Base-by-base conservation (phyloP, 2,797 vertebrate species). In the Glyptemys insculpta region DNA sequence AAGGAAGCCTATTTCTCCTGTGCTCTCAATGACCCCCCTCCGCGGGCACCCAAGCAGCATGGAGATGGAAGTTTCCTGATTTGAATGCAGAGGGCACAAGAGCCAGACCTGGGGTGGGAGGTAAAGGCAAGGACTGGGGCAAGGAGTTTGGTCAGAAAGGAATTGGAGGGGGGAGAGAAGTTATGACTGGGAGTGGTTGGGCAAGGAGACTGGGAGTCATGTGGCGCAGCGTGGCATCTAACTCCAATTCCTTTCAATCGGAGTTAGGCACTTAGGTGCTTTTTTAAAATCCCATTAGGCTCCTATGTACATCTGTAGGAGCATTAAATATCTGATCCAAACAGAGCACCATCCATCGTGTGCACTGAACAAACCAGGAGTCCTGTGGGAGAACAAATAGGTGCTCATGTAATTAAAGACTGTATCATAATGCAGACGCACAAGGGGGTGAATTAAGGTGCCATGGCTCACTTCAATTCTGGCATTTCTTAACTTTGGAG, bases 181-280 rank as follows among this genome's bases (percentile, higher is more conserved):
- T 37, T 72, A 72, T 41, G n/a, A 10, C 41, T 74, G 72, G 41
- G 14, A 76, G 10, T 74, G 10, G 14, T 16, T 12, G 21, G 74
- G 25, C 62, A 65, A 65, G 25, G 25, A 23, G 19, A 74, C 37
- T 44, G 72, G 34, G 34, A n/a, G 34, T 27, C 56, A 76, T 14
- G 10, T 74, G 6, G 34, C n/a, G 62, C 3, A 14, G 12, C 6
- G 19, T 23, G 53, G 53, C 7, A 23, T 23, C 53, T 62, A 19
- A 65, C 34, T n/a, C 31, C 62, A n/a, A 3, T 65, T 18, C 31
- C 15, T 65, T n/a, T 65, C 59, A 18, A 8, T 16, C 12, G 15
- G 31, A 34, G 12, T 0, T 1, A 5, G 47, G 21, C 52, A 25
- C 29, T 7, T 0, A 0, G 34, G 29, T 31, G 3, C 53, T 10